phyloP scores from a whole-genome alignment of 2,113 vertebrate genomes.

The Lagenorhynchus albirostris region DNA sequence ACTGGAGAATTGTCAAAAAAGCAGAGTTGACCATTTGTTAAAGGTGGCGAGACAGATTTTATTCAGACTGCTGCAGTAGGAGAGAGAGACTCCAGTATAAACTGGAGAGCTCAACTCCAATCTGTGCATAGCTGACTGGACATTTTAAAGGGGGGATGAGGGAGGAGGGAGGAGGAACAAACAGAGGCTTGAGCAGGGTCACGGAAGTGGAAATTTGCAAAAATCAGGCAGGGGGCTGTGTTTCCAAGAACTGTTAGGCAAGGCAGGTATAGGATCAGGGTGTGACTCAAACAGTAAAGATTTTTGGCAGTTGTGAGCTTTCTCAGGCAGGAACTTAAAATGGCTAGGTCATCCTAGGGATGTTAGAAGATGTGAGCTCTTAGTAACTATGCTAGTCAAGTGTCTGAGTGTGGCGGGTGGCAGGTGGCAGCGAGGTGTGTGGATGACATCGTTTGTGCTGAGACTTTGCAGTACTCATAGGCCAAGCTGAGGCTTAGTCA shows the following conservation, averaged over 20 bases:
- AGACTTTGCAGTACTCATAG: neutral
- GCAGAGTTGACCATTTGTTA: neutral
- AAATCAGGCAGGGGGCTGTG: neutral
- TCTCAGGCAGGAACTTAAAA: neutral
- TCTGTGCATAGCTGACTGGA: neutral
- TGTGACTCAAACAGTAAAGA: neutral
- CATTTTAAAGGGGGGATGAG: neutral
- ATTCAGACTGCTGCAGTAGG: neutral
- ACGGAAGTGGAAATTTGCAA: neutral
- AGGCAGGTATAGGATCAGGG: neutral
- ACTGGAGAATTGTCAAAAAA: neutral
- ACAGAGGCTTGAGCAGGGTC: neutral
- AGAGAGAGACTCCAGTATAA: neutral
- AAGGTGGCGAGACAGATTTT: neutral
- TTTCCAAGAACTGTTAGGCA: neutral
- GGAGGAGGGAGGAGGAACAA: too few relatives aligned
- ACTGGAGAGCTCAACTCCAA: neutral
- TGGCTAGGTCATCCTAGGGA: neutral
- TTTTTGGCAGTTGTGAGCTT: neutral
- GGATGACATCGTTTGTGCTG: neutral
- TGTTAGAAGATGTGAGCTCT: neutral
- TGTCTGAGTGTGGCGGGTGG: neutral
- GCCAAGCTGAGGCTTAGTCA: neutral
- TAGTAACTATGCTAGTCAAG: neutral
- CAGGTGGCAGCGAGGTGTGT: neutral